Evolutionary conservation across 2,888 invertebrate genomes (phyloP).

Genomic region (Elysia crispata): DNA sequence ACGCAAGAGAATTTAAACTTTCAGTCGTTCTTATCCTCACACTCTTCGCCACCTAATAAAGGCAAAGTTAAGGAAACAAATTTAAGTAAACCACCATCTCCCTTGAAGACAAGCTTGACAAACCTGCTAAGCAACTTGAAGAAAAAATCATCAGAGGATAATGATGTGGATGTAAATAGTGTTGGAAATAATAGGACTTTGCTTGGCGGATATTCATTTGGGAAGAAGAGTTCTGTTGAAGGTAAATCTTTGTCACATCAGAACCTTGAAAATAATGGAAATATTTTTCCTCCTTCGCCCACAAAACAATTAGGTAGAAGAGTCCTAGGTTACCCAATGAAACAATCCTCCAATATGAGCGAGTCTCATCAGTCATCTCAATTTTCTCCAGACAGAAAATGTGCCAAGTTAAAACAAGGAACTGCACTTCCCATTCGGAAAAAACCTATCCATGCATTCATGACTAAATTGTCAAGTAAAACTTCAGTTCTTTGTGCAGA

Average conservation of each 20-base stretch:
- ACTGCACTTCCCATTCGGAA: not conserved
- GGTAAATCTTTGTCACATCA: too few relatives aligned
- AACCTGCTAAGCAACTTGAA: too few relatives aligned
- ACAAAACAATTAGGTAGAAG: slow-evolving; percentile 38
- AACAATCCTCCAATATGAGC: not conserved
- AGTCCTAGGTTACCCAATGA: slow-evolving; percentile 30
- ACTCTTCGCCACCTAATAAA: slow-evolving; percentile 29
- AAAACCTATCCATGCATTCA: slow-evolving; percentile 19
- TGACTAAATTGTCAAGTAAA: slow-evolving; percentile 26
- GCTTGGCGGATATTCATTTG: too few relatives aligned
- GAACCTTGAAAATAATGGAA: not conserved
- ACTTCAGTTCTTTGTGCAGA: slow-evolving; percentile 37
- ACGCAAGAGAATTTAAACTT: slow-evolving; percentile 38
- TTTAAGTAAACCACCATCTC: not conserved
- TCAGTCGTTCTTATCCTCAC: slow-evolving; percentile 39
- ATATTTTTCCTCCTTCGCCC: slow-evolving; percentile 23
- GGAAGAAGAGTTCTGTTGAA: too few relatives aligned
- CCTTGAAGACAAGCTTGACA: not conserved
- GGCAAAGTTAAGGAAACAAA: slow-evolving; percentile 25
- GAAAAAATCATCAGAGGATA: too few relatives aligned
- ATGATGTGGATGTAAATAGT: too few relatives aligned
- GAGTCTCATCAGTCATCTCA: not conserved
- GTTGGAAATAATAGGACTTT: too few relatives aligned
- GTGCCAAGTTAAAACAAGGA: not conserved
- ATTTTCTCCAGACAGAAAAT: not conserved